Evolutionary conservation across 2,113 vertebrate genomes (phyloP).

Genomic region (Eurystomus gularis): DNA sequence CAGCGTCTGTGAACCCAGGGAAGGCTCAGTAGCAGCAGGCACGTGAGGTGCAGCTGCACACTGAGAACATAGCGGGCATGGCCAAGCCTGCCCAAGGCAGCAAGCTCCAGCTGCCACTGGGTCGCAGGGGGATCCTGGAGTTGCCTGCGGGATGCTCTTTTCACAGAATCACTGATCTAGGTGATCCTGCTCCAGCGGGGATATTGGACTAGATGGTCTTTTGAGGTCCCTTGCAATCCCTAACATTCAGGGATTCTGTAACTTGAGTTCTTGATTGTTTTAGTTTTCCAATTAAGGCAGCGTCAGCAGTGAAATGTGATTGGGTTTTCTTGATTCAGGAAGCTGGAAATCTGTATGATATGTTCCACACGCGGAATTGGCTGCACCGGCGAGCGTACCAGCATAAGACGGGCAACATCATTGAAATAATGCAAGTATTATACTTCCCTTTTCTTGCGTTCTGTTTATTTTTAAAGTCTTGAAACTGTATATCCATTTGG

Average conservation of each 20-base stretch:
- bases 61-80: accelerated
- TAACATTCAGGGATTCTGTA: no score
- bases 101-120: neutral
- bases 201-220: no score
- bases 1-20: accelerated
- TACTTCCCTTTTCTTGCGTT: neutral
- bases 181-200: no score
- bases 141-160: neutral
- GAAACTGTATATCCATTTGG: neutral
- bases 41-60: no score
- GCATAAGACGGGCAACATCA: constrained; percentile 89
- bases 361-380: constrained; percentile 91
- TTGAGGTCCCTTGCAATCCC: no score
- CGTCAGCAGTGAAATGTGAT: neutral
- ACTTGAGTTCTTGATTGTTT: neutral
- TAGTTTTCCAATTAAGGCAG: neutral
- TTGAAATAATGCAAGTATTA: constrained; percentile 90
- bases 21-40: neutral
- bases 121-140: neutral
- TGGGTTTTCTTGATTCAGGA: constrained; percentile 76
- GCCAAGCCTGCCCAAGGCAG: neutral
- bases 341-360: constrained; percentile 89
- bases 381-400: constrained; percentile 94
- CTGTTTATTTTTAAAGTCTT: neutral
- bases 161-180: no score